These are phyloP conservation scores for Mechanitis mazaeus DNA, from an alignment of 2,888 invertebrate species.

Conservation along the genomic window DNA sequence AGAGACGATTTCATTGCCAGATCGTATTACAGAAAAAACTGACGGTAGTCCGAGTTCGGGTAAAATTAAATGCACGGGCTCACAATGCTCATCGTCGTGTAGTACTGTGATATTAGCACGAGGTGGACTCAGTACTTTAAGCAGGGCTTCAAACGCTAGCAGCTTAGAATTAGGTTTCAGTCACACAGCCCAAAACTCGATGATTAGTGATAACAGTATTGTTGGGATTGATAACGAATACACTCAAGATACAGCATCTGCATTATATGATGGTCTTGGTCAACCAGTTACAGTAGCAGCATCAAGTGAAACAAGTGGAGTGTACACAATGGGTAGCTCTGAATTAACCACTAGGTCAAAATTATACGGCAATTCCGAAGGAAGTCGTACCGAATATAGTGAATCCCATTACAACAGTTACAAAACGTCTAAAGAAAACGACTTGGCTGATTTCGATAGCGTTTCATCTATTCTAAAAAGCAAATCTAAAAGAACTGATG, in stretches of 20 bases:
- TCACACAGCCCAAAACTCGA: conserved; percentile 91
- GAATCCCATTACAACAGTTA: conserved; percentile 78
- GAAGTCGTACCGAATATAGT: conserved; percentile 63
- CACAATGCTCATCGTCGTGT: conserved; percentile 91
- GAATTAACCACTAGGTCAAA: conserved; percentile 78
- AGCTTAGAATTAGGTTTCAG: conserved; percentile 90
- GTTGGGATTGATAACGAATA: conserved; percentile 81
- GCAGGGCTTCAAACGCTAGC: conserved; percentile 85
- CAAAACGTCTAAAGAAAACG: conserved; percentile 71
- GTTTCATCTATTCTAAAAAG: conserved; percentile 71
- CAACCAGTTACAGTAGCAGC: conserved; percentile 78
- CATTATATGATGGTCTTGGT: conserved; percentile 73
- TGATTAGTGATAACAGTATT: conserved; percentile 83
- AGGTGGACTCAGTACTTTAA: conserved; percentile 68
- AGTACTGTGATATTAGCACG: conserved; percentile 88
- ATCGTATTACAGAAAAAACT: conserved; percentile 57
- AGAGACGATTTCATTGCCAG: conserved; percentile 57
- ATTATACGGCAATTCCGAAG: conserved; percentile 71
- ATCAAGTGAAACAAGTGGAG: conserved; percentile 90
- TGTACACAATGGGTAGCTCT: conserved; percentile 87
- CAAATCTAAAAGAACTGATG: conserved; percentile 66
- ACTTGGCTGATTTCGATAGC: conserved; percentile 69
- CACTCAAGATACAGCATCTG: conserved; percentile 75
- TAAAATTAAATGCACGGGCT: conserved; percentile 81
- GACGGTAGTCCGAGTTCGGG: conserved; percentile 70